These are phyloP conservation scores for Sphaeramia orbicularis DNA, from an alignment of 2,797 vertebrate genomes.

Conservation along the genomic window DNA sequence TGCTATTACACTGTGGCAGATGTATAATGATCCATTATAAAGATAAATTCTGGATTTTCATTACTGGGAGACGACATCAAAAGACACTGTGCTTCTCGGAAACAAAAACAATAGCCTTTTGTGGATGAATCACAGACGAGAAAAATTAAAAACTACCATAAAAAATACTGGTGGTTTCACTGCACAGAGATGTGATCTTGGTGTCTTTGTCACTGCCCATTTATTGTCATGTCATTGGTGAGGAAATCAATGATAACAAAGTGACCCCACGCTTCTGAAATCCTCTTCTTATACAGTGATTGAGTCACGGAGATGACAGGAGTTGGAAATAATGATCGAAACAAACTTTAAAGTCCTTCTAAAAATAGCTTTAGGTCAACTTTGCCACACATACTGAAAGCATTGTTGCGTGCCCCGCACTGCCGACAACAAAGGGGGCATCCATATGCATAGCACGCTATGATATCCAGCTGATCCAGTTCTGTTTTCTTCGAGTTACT, in stretches of 20 bases:
- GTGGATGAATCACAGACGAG: neutral
- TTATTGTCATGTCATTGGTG: slow-evolving; percentile 48
- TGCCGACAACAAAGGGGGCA: slow-evolving; percentile 32
- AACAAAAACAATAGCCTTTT: slow-evolving; percentile 44
- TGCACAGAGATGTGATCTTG: slow-evolving; percentile 7
- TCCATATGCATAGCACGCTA: slow-evolving; percentile 45
- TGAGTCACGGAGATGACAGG: slow-evolving; percentile 54
- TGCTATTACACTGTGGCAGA: slow-evolving; percentile 76
- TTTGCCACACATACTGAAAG: neutral
- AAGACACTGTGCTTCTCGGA: slow-evolving; percentile 26
- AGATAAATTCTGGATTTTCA: slow-evolving; percentile 75
- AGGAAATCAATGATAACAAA: slow-evolving; percentile 68
- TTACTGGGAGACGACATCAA: slow-evolving; percentile 53
- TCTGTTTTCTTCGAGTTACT: slow-evolving; percentile 56
- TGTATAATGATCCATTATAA: slow-evolving; percentile 81
- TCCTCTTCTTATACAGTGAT: slow-evolving; percentile 39
- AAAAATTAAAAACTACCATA: slow-evolving; percentile 10
- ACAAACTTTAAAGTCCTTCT: slow-evolving; percentile 63
- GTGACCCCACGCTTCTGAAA: slow-evolving; percentile 56
- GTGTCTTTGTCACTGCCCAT: slow-evolving; percentile 38
- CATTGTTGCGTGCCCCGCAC: neutral
- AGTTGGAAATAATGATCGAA: slow-evolving; percentile 64
- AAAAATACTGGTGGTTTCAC: slow-evolving; percentile 11
- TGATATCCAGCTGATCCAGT: slow-evolving; percentile 53
- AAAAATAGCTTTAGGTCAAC: slow-evolving; percentile 58